A percentile compares a stretch with the other conserved stretches of the same genome.
Evolutionary conservation across 2,888 invertebrate species (phyloP).

Genomic region (Melikaiella ostensackeni): DNA sequence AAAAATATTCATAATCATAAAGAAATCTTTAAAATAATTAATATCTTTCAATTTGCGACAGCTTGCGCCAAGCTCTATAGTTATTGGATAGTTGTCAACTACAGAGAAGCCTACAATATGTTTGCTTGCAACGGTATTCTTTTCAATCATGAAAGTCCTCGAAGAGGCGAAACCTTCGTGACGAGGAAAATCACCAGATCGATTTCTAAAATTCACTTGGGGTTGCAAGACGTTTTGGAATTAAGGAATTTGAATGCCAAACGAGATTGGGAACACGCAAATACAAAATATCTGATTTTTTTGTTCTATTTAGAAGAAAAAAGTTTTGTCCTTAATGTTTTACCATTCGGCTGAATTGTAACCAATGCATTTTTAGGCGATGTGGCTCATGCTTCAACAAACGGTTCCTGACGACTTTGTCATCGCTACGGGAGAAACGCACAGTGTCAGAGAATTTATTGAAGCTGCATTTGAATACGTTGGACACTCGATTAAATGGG

Average conservation of each 20-base stretch:
- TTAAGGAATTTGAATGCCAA: slow-evolving; percentile 97
- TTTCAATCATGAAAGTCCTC: slow-evolving; percentile 97
- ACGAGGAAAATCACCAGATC: slow-evolving; percentile 98
- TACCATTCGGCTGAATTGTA: not conserved
- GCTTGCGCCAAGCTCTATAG: slow-evolving; percentile 97
- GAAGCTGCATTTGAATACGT: slow-evolving; percentile 93
- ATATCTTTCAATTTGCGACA: slow-evolving; percentile 72
- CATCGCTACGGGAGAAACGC: slow-evolving; percentile 96
- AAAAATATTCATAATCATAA: not conserved
- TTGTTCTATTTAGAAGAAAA: not conserved
- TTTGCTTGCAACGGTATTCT: slow-evolving; percentile 97
- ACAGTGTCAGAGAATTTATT: slow-evolving; percentile 98
- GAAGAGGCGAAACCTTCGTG: slow-evolving; percentile 98
- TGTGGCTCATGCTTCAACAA: slow-evolving; percentile 99
- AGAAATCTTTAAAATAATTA: not conserved
- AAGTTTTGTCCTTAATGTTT: too few relatives aligned
- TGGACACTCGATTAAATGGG: slow-evolving; percentile 90
- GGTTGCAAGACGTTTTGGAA: slow-evolving; percentile 90
- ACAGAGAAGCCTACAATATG: slow-evolving; percentile 96
- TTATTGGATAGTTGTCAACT: slow-evolving; percentile 97
- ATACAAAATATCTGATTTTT: slow-evolving; percentile 73
- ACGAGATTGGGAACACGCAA: slow-evolving; percentile 99
- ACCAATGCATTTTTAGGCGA: slow-evolving; percentile 83
- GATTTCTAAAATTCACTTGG: slow-evolving; percentile 96
- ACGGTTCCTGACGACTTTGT: slow-evolving; percentile 96